Base-by-base conservation (phyloP, 2,888 invertebrate genomes). In the Blomia tropicalis region DNA sequence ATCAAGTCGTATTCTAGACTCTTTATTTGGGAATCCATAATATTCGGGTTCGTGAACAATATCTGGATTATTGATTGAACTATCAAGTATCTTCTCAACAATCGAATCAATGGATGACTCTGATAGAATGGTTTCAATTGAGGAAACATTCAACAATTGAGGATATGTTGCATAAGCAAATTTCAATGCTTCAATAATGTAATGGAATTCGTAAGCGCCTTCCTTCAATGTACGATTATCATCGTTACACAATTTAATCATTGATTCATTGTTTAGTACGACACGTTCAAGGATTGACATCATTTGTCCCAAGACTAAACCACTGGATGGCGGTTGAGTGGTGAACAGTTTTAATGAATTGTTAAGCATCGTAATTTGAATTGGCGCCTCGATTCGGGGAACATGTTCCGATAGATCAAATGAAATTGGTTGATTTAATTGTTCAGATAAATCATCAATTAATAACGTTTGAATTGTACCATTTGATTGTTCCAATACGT, bases 161-260 rank as follows among this genome's bases (percentile, higher is more conserved):
- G 36, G 17, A 7, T 11, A 17, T 11, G 36, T 11, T 36, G 56
- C 56, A 27, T 11, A 22, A 2, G 30, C 56, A 7, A 56, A 56
- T 36, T 56, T 23, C 17, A 56, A 14, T 14, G 56, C 29, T 14
- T 56, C 56, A 29, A 56, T 23, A 14, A 56, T 14, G 23, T 56
- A 56, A 19, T 56, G 56, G 29, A 56, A 56, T 25, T 56, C 56
- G 11, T 27, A 56, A 19, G 56, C 56, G 29, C 56, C 56, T 25
- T 56, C 56, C 29, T 56, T 56, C 56, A 56, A 25, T 2, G 56
- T 27, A 2, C 56, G 2, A 31, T 56, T 56, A 30, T 3, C 25
- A 36, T 29, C 29, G 29, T 36, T 2, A 7, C 56, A 56, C 11
- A 54, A 4, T 5, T 54, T 5, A 56, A 27, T 56, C 19, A 11